phyloP scores from a whole-genome alignment of 2,113 vertebrate genomes.

The Struthidea cinerea region DNA sequence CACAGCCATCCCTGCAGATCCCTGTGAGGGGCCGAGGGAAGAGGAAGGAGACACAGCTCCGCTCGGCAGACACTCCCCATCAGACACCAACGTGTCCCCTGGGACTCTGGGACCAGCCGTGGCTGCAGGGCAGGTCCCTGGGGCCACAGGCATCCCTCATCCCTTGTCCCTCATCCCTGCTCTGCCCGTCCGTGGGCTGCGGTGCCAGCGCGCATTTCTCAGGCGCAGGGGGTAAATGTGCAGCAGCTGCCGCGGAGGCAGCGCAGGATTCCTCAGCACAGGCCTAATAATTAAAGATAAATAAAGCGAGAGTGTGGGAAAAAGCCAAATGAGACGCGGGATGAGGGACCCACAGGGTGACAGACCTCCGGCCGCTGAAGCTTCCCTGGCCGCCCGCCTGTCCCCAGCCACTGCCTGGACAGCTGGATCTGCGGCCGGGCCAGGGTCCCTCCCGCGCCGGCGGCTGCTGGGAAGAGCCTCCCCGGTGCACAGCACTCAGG shows the following conservation, averaged over 20 bases:
- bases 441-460: background rate
- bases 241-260: background rate
- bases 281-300: constrained; percentile 17
- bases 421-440: rapidly evolving
- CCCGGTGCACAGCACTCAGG: rapidly evolving
- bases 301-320: background rate
- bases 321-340: background rate
- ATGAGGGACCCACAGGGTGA: background rate
- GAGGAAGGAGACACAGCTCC: background rate
- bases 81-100: rapidly evolving
- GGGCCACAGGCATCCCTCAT: rapidly evolving
- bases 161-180: background rate
- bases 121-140: background rate
- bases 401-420: background rate
- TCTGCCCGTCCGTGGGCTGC: background rate
- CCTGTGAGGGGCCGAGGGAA: background rate
- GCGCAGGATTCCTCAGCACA: background rate
- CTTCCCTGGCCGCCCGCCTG: rapidly evolving
- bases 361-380: background rate
- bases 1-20: rapidly evolving
- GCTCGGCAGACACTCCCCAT: rapidly evolving
- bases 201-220: background rate
- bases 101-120: background rate
- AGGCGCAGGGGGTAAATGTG: background rate
- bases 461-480: background rate